Evolutionary conservation across 2,888 invertebrate species (phyloP).

Genomic region (Poecilus cupreus): DNA sequence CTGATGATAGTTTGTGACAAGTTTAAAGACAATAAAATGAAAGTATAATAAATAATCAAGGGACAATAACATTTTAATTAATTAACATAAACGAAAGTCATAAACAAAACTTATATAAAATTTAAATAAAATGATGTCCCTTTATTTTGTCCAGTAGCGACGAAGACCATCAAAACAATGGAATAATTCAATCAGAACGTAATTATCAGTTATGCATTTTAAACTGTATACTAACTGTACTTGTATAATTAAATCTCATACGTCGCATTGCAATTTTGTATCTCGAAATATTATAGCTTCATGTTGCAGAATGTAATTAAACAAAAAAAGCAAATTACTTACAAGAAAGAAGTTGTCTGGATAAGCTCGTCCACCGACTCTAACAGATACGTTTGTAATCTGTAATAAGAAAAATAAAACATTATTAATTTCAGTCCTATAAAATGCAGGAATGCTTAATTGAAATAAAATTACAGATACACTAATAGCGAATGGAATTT

Average conservation of each 20-base stretch:
- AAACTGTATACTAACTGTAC: background rate
- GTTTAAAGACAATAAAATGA: too few species aligned
- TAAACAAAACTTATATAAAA: too few species aligned
- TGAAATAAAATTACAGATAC: constrained; percentile 3
- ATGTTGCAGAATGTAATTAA: background rate
- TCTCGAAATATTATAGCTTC: background rate
- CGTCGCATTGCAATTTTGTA: background rate
- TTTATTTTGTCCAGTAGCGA: too few species aligned
- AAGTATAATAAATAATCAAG: too few species aligned
- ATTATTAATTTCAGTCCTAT: background rate
- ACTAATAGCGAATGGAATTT: constrained; percentile 19
- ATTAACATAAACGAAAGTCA: too few species aligned
- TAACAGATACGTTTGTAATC: background rate
- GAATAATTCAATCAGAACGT: too few species aligned
- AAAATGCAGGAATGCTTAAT: background rate
- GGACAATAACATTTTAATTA: too few species aligned
- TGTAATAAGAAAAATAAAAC: background rate
- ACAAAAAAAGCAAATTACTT: background rate
- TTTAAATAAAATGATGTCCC: too few species aligned
- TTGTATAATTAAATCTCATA: background rate
- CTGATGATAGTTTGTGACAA: too few species aligned
- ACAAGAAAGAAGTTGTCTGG: background rate
- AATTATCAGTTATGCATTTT: too few species aligned
- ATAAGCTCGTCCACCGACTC: background rate
- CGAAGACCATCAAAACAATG: too few species aligned